Base-by-base conservation (phyloP, 2,113 vertebrate genomes). In the Colius striatus region DNA sequence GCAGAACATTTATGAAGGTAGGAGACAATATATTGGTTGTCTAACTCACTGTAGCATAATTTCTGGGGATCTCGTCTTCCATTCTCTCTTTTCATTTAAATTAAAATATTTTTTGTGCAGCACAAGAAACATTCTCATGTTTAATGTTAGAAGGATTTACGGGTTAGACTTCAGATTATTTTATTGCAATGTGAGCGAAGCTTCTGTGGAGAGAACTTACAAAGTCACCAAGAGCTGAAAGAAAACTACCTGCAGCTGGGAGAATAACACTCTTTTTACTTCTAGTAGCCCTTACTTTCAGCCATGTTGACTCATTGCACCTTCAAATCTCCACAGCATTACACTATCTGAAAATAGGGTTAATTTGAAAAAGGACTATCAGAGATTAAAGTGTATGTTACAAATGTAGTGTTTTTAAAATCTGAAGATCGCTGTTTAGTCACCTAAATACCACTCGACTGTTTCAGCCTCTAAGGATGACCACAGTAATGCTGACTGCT, bases 401-500 rank as follows among this genome's bases (percentile, higher is more conserved):
- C 3, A 73, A 70, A 54, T 2, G 15, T 54, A 3, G 1, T 58
- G 8, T 34, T 70, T 91, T 71, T 67, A 51, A 63, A 91, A 71
- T 16, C 36, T 45, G 11, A 67, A 41, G 60, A 48, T 63, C 16
- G 25, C 30, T 51, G 5, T 55, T 71, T 29, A 5, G 17, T 68
- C 41, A 65, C 75, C 38, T 89, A 75, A 96, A 72, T 34, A 41
- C 38, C 14, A 32, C 23, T 72, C 77, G 38, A 53, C 75, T 89
- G 4, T 96, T 77, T 38, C 76, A 99, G 99, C 97, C 32, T 98
- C 99, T 2, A 67, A 11, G 8, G 94, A 38, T 9, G 96, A 98
- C 93, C 98, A 99, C 26, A 91, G 89, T 2, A 98, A 99, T 22
- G 98, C 98, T 0, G 99, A 99, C 95, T 99, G 99, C 97, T 99